These are phyloP conservation scores for Berghia stephanieae DNA, from an alignment of 1,140 invertebrate species.

Conservation along the genomic window DNA sequence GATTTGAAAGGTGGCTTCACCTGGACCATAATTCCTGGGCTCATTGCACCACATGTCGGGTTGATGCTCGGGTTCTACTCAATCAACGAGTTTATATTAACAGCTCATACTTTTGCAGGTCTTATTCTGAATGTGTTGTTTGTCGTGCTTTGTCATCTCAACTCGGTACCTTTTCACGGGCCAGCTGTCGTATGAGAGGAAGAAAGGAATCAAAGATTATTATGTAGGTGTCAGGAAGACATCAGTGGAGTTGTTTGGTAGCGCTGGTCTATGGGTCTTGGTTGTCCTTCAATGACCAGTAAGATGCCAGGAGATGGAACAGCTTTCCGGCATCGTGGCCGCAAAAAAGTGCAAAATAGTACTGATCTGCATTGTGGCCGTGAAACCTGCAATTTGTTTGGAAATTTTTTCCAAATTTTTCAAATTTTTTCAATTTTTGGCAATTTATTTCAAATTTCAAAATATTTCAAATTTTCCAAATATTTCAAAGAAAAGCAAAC, in stretches of 20 bases:
- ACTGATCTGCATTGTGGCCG: no score
- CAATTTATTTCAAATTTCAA: no score
- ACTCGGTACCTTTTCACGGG: slow-evolving; percentile 42
- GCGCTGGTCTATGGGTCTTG: slow-evolving; percentile 26
- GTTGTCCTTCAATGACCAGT: slow-evolving; percentile 33
- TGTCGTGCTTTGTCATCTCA: slow-evolving; percentile 47
- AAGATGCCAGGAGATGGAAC: slow-evolving; percentile 38
- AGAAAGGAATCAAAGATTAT: slow-evolving; percentile 41
- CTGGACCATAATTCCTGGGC: slow-evolving; percentile 38
- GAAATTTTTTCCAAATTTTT: no score
- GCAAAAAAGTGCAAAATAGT: no score
- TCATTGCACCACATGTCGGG: slow-evolving; percentile 46
- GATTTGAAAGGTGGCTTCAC: slow-evolving; percentile 42
- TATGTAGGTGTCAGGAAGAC: slow-evolving; percentile 31
- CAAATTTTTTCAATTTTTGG: no score
- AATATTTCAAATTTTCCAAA: no score
- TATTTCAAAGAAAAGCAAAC: no score
- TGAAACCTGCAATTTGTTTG: no score
- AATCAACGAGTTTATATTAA: slow-evolving; percentile 44
- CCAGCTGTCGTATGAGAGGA: slow-evolving; percentile 48
- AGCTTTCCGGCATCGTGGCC: no score
- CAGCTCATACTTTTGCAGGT: slow-evolving; percentile 41
- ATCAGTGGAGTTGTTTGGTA: slow-evolving; percentile 28
- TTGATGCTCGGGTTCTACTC: slow-evolving; percentile 43
- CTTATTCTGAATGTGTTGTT: slow-evolving; percentile 42